Evolutionary conservation across 2,797 vertebrate genomes (phyloP), one percentile per base, ranked within the genome.

Genomic region (Otus scops): DNA sequence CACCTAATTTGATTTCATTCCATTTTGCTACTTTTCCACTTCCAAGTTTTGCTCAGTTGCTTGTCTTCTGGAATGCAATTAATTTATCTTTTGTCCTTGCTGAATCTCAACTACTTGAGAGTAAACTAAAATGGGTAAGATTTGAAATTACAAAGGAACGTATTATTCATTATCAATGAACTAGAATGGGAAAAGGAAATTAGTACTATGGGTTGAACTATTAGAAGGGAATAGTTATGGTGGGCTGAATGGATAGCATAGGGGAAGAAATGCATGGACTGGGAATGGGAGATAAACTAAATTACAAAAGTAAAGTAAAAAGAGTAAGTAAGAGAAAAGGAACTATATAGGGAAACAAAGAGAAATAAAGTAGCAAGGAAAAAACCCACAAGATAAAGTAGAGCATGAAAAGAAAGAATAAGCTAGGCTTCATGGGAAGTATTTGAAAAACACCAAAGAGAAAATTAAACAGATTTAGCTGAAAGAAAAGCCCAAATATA

Each of bases 151-250:
- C 63, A 91, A 90, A 96, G 50, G 43, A 86, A 89, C 91, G 45
- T 34, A 78, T 96, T 93, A 93, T 95, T 94, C 89, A 69, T 92
- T 84, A 91, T 67, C 67, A 88, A 53, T 92, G 65, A 96, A 89
- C 36, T 73, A 77, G 82, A 86, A 85, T 80, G 41, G 76, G 34
- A 79, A 91, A 92, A 89, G 32, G 45, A 95, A 94, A 91, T 86
- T 4, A 91, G 68, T 77, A 82, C 43, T 69, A 28, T 67, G 50
- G 56, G 48, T 23, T 89, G 71, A 96, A 82, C 80, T 69, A 53
- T 91, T 94, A 95, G 61, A 89, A 68, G 11, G 18, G 39, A 95
- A 91, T 86, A 47, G 48, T 73, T 74, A 22, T 85, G 18, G 6
- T 89, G 61, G 45, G 61, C 57, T 91, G 61, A 92, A 86, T 78